Percentiles rank a stretch among this genome's conserved stretches.
Conservation (phyloP, 2,797 vertebrate genomes). For the Rousettus madagascariensis region DNA sequence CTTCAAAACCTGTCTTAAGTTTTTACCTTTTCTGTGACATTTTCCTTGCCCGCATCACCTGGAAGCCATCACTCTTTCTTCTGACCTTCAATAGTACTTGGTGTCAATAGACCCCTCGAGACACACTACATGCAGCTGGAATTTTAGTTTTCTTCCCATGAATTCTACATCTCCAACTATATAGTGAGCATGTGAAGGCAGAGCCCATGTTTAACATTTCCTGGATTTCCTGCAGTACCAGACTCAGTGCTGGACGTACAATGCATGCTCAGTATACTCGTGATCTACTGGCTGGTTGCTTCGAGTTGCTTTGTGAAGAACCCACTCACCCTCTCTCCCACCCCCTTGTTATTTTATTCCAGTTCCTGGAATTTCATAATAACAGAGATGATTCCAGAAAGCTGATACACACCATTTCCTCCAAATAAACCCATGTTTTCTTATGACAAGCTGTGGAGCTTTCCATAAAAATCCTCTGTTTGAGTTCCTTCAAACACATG, state of each 20-base stretch:
- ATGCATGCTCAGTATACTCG: background rate
- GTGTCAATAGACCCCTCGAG: background rate
- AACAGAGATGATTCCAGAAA: slow-evolving; percentile 74
- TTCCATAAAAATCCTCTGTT: slow-evolving; percentile 54
- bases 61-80: background rate
- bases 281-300: background rate
- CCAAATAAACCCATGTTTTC: slow-evolving; percentile 69
- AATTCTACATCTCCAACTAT: background rate
- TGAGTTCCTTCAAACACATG: background rate
- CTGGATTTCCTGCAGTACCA: background rate
- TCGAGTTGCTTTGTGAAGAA: slow-evolving; percentile 1
- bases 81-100: background rate
- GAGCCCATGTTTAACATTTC: slow-evolving; percentile 17
- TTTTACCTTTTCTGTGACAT: background rate
- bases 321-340: background rate
- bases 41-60: background rate
- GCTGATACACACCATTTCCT: slow-evolving; percentile 68
- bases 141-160: background rate
- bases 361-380: slow-evolving; percentile 76
- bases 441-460: slow-evolving; percentile 6
- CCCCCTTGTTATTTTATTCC: slow-evolving; percentile 59
- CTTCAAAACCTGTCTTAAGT: background rate
- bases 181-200: background rate
- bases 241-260: background rate
- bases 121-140: background rate